phyloP scores from a whole-genome alignment of 2,888 invertebrate genomes.

The Silvanus unidentatus region DNA sequence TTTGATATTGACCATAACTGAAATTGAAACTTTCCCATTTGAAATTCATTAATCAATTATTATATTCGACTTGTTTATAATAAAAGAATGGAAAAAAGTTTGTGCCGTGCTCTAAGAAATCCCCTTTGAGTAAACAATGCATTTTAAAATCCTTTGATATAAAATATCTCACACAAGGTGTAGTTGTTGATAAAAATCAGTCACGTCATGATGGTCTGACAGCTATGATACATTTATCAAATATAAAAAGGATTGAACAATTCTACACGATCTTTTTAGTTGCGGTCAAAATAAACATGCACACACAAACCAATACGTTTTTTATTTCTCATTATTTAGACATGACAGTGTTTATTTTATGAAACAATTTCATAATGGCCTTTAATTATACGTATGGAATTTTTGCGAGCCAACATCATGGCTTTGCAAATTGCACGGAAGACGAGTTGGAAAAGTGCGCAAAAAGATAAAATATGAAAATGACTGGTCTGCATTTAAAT shows the following conservation, averaged over 20 bases:
- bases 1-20: too few species aligned
- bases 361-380: background rate
- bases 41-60: too few species aligned
- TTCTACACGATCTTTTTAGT: constrained; percentile 14
- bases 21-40: too few species aligned
- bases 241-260: constrained; percentile 12
- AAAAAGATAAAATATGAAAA: constrained; percentile 26
- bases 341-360: background rate
- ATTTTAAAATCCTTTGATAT: constrained; percentile 2
- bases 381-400: too few species aligned
- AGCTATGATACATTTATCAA: constrained; percentile 25
- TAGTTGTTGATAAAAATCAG: constrained; percentile 13
- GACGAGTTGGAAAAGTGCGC: too few species aligned
- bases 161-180: constrained; percentile 4
- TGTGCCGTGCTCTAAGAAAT: too few species aligned
- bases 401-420: too few species aligned
- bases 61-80: too few species aligned
- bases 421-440: too few species aligned
- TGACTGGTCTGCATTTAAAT: constrained; percentile 45
- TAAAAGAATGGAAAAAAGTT: too few species aligned
- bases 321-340: background rate
- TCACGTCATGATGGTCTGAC: constrained; percentile 21
- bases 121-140: too few species aligned
- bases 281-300: constrained; percentile 20
- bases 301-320: constrained; percentile 8